Evolutionary conservation across 1,140 invertebrate species (phyloP), one percentile per base, ranked within the genome.

Genomic region (Trichonephila clavata): DNA sequence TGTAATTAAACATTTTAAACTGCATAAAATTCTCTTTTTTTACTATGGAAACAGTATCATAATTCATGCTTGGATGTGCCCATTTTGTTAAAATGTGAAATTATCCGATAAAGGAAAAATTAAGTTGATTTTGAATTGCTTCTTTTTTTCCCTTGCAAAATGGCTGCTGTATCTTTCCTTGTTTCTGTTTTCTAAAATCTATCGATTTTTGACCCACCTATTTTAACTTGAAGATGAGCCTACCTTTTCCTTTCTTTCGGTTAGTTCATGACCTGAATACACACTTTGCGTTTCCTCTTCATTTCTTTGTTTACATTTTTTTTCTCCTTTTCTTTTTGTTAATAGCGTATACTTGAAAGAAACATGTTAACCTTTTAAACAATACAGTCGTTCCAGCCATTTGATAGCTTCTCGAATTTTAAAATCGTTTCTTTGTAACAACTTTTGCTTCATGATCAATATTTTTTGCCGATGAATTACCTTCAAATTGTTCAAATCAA

Each of bases 181-280:
- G 27, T 27, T 32, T 32, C 27, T 77, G 50, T 39, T 39, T 32
- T 20, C 6, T 21, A 77, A 32, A 77, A 77, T 3, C 3, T 18
- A 32, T 77, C 71, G 27, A 77, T 77, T 32, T 20, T 5, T 39
- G 16, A 77, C 27, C 71, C 71, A 39, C 71, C 71, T 77, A 32
- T 77, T 77, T 77, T 32, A 77, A 77, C 71, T 32, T 77, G 18
- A 77, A 77, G 71, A 77, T 77, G 71, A 77, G 71, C 71, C 71
- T 27, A 77, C 71, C 71, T 77, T 77, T 77, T 77, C 71, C 71
- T 32, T 77, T 77, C 27, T 77, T 50, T 50, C 50, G 10, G 71
- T 77, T 77, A 77, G 71, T 77, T 77, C 71, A 77, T 77, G 71
- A 77, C 71, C 71, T 77, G 71, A 77, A 77, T 77, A 77, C 71